Conservation (phyloP, 2,113 vertebrate species). For the Peromyscus maniculatus region DNA sequence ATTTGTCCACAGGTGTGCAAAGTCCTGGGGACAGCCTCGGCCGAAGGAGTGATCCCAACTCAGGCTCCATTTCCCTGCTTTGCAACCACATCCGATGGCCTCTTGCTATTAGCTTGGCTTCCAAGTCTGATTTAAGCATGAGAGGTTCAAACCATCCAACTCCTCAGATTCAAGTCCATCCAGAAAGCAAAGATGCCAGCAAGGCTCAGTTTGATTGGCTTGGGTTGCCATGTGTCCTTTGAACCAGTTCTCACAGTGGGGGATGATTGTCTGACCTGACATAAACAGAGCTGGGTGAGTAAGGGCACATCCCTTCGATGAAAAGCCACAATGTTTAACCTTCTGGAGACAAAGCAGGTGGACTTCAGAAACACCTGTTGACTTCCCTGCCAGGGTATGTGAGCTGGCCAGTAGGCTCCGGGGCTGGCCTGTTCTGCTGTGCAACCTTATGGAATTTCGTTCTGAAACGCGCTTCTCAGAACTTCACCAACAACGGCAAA, state of each 20-base stretch:
- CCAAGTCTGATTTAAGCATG: not conserved
- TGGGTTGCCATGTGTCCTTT: not conserved
- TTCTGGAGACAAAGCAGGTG: not conserved
- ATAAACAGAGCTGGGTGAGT: no score
- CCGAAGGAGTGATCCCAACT: not conserved
- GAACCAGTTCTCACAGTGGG: not conserved
- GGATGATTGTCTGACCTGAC: not conserved
- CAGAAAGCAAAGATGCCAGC: not conserved
- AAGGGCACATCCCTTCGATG: not conserved
- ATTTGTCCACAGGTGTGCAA: not conserved
- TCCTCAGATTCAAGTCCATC: not conserved
- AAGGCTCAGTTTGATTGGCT: not conserved
- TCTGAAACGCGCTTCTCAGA: constrained; percentile 7
- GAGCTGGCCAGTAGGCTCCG: not conserved
- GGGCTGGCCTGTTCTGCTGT: not conserved
- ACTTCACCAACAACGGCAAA: not conserved
- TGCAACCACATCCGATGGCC: not conserved
- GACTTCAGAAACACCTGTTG: not conserved
- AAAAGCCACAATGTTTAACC: not conserved
- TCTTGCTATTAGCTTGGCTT: not conserved
- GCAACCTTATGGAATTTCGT: not conserved
- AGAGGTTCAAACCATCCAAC: not conserved
- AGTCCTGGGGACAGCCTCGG: not conserved
- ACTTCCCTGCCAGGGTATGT: no score
- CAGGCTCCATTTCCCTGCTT: not conserved